Conservation (phyloP, 1,140 invertebrate genomes). For the Anastrepha ludens region DNA sequence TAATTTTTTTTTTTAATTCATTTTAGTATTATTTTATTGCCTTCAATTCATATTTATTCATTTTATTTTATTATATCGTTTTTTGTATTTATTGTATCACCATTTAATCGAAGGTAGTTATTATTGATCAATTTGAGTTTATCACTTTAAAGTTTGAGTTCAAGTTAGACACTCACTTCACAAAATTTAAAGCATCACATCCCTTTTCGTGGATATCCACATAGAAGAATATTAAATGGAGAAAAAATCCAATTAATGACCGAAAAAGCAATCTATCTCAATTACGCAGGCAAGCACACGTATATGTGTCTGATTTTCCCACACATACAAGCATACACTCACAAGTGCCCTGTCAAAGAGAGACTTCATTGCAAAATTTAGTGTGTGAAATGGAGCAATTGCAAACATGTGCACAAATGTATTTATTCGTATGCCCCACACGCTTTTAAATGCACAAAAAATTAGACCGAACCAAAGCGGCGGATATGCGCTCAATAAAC, state of each 20-base stretch:
- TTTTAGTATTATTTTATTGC: too few relatives aligned
- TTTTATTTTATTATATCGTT: too few relatives aligned
- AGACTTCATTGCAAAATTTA: conserved; percentile 29
- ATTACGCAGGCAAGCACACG: conserved; percentile 6
- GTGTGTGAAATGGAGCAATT: conserved; percentile 37
- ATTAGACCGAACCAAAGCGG: conserved; percentile 15
- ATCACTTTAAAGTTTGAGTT: too few relatives aligned
- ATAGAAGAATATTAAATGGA: not conserved
- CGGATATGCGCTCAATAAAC: not conserved
- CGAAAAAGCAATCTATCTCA: conserved; percentile 44
- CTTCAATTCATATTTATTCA: too few relatives aligned
- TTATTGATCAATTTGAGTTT: too few relatives aligned
- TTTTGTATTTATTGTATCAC: too few relatives aligned
- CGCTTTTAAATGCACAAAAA: not conserved
- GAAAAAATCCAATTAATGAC: conserved; percentile 47
- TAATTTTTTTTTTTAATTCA: too few relatives aligned
- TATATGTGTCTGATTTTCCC: too few relatives aligned
- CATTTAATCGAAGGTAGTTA: too few relatives aligned
- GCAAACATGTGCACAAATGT: not conserved
- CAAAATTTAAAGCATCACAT: not conserved
- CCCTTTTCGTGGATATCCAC: not conserved
- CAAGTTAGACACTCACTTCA: too few relatives aligned
- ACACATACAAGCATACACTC: not conserved
- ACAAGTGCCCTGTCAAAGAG: not conserved
- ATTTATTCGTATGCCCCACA: not conserved